These are phyloP conservation scores for Bubalus kerabau DNA, from an alignment of 2,113 vertebrate genomes.

Conservation along the genomic window DNA sequence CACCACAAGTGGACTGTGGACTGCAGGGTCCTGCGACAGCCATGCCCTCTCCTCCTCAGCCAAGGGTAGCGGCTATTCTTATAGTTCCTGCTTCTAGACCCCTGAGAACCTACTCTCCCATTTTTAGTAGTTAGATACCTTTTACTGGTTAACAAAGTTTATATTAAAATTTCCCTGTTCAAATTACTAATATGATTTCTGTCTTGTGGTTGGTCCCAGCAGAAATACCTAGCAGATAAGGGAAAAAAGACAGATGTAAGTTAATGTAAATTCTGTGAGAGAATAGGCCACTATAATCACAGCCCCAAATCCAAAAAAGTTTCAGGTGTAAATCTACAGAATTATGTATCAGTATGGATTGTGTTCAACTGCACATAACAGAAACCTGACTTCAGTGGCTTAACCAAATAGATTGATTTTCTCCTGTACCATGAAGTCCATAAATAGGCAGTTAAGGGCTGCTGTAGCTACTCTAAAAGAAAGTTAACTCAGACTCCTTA, in stretches of 20 bases:
- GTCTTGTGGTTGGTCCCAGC: background rate
- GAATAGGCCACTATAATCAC: background rate
- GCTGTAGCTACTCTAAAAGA: background rate
- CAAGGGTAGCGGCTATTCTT: background rate
- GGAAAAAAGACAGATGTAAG: background rate
- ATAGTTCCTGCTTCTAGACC: background rate
- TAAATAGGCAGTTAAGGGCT: background rate
- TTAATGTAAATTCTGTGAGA: background rate
- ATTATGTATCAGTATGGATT: background rate
- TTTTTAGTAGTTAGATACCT: background rate
- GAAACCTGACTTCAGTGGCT: background rate
- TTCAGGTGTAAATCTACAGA: background rate
- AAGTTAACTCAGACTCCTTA: background rate
- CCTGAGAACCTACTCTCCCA: background rate
- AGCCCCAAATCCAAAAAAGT: background rate
- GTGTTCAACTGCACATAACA: background rate
- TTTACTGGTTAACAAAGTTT: background rate
- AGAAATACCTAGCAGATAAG: background rate
- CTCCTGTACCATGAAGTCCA: background rate
- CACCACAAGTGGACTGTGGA: background rate
- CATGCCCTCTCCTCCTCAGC: background rate
- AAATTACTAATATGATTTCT: background rate
- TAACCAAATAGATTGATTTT: background rate
- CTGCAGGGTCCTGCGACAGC: background rate
- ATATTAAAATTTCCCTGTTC: background rate